Percentiles rank a stretch among this genome's conserved stretches.
phyloP scores from a whole-genome alignment of 2,888 invertebrate species.

The Rhagophthalmus giganteus region DNA sequence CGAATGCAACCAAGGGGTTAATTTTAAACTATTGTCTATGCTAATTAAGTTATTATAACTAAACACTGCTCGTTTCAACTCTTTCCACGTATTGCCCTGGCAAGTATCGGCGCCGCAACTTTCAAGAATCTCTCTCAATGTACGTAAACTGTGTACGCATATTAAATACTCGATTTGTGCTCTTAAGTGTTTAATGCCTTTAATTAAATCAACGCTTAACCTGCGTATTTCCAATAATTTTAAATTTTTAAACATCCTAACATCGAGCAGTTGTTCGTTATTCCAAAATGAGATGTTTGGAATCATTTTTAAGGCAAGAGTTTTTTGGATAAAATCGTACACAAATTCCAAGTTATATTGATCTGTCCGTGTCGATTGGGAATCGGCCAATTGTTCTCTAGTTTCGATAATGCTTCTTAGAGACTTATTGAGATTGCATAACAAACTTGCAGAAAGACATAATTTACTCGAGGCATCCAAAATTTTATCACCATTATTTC shows the following conservation, averaged over 20 bases:
- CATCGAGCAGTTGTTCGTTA: conserved; percentile 55
- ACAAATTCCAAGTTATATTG: conserved; percentile 63
- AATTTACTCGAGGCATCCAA: conserved; percentile 62
- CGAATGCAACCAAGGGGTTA: conserved; percentile 63
- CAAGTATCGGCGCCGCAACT: conserved; percentile 65
- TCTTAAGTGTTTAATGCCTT: conserved; percentile 62
- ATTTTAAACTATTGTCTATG: conserved; percentile 62
- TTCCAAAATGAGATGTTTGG: conserved; percentile 39
- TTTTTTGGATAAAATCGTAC: conserved; percentile 67
- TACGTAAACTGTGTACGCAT: conserved; percentile 55
- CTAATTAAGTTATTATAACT: conserved; percentile 61
- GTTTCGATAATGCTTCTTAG: conserved; percentile 59
- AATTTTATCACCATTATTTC: conserved; percentile 62
- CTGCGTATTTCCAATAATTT: conserved; percentile 62
- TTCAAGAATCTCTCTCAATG: conserved; percentile 56
- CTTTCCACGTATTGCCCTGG: conserved; percentile 64
- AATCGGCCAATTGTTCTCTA: conserved; percentile 50
- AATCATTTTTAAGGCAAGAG: conserved; percentile 61
- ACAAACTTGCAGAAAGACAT: conserved; percentile 59
- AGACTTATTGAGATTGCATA: conserved; percentile 60
- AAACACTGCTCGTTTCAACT: conserved; percentile 61
- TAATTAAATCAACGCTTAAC: conserved; percentile 58
- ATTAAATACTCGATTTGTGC: conserved; percentile 61
- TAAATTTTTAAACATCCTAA: conserved; percentile 63
- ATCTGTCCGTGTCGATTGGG: conserved; percentile 59